phyloP scores from a whole-genome alignment of 1,140 invertebrate species.

The Chironomus tepperi region DNA sequence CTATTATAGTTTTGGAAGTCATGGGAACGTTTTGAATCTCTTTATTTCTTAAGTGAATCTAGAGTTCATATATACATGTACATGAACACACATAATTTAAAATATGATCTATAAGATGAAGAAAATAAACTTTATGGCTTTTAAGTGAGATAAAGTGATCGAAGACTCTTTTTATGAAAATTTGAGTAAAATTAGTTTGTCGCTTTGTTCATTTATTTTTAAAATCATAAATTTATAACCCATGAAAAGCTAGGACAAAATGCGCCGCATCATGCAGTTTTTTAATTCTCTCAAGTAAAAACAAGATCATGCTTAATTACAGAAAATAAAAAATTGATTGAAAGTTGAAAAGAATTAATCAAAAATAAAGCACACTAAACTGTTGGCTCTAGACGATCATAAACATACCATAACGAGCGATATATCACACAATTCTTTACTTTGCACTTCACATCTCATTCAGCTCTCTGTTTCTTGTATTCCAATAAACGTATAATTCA shows the following conservation, averaged over 20 bases:
- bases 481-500: neutral
- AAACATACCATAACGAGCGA: neutral
- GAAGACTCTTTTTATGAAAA: neutral
- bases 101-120: neutral
- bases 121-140: neutral
- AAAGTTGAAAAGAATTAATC: slow-evolving; percentile 3
- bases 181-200: no score
- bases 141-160: neutral
- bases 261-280: no score
- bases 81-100: neutral
- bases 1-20: neutral
- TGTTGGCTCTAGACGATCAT: no score
- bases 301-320: no score
- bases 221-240: no score
- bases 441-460: neutral
- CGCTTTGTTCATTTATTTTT: no score
- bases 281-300: no score
- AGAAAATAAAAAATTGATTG: neutral
- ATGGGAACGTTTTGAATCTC: neutral
- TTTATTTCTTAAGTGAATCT: no score
- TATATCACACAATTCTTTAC: neutral
- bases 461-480: neutral
- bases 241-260: no score
- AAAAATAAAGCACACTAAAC: neutral
- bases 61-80: no score